Evolutionary conservation across 2,797 vertebrate species (phyloP).

Genomic region (Jordanella pulchra): DNA sequence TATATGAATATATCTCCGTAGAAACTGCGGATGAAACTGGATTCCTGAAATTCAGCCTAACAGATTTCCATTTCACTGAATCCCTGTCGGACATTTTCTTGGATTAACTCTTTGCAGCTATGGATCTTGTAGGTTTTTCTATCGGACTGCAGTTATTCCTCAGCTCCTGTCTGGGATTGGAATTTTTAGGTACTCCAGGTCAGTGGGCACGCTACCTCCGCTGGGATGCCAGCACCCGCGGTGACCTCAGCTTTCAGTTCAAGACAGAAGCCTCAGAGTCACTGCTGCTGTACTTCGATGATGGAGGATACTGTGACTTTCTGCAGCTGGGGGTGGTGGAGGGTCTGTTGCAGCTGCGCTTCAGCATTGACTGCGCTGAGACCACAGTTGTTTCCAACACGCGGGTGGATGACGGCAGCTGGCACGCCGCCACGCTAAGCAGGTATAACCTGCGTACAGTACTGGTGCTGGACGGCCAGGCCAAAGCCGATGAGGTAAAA

Average conservation of each 20-base stretch:
- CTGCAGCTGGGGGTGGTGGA: constrained; percentile 91
- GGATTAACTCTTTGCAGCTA: constrained; percentile 75
- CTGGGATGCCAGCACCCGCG: constrained; percentile 97
- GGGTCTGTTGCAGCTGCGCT: constrained; percentile 90
- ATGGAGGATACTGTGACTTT: constrained; percentile 97
- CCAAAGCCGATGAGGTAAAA: constrained; percentile 86
- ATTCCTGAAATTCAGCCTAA: constrained; percentile 44
- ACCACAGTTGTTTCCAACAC: constrained; percentile 84
- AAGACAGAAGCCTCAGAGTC: constrained; percentile 91
- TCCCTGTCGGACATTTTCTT: constrained; percentile 52
- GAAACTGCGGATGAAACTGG: constrained; percentile 65
- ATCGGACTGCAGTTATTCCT: constrained; percentile 89
- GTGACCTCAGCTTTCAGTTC: constrained; percentile 96
- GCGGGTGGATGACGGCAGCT: constrained; percentile 89
- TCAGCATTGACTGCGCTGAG: constrained; percentile 96
- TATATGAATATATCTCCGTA: constrained; percentile 52
- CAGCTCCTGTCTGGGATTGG: constrained; percentile 89
- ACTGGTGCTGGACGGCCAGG: constrained; percentile 89
- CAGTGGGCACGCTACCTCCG: constrained; percentile 98
- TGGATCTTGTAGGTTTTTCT: constrained; percentile 86
- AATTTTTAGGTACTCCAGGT: constrained; percentile 91
- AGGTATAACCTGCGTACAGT: constrained; percentile 87
- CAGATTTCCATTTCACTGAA: constrained; percentile 44
- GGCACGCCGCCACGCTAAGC: constrained; percentile 91
- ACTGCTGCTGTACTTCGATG: constrained; percentile 95